Evolutionary conservation across 2,888 invertebrate species (phyloP), one percentile per base, ranked within the genome.

Genomic region (Tetrapedia diversipes): DNA sequence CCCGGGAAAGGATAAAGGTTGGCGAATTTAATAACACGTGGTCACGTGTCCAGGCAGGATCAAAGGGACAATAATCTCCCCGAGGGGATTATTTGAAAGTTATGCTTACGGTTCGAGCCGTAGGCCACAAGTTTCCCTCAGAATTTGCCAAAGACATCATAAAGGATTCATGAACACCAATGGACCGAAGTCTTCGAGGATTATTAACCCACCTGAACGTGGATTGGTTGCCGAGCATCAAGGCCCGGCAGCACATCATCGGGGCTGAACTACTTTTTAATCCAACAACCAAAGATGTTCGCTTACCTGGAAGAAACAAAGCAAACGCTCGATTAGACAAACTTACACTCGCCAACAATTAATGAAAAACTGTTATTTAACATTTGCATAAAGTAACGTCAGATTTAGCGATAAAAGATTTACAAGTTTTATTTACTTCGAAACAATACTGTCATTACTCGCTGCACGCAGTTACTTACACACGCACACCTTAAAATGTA

Each of bases 21-120:
- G 43, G 24, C 22, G 29, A 75, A 82, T 56, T 65, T 63, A 10
- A 3, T 65, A 49, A 63, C 47, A 49, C 43, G 24, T 41, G 29
- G 6, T 7, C 39, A 8, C 41, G 27, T 54, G 69, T 54, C 49
- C 49, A 60, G 53, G 10, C 68, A 27, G 61, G 66, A 79, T 81
- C 76, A 69, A 77, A 74, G 79, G 24, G 49, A 32, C 32, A 70
- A 81, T 83, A 84, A 83, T 79, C 74, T 60, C 64, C 37, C 34
- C 39, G 49, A 61, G 41, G 73, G 71, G 80, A 83, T 80, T 79
- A 84, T 77, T 73, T 59, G 73, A 80, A 72, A 76, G 69, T 82
- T 80, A 82, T 70, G 53, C 73, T 65, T 27, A 19, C 41, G 51
- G 51, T 34, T 45, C 32, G 19, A 47, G 53, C 53, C n/a, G 14